Evolutionary conservation across 2,797 vertebrate genomes (phyloP).

Genomic region (Hippopotamyrus pictus): DNA sequence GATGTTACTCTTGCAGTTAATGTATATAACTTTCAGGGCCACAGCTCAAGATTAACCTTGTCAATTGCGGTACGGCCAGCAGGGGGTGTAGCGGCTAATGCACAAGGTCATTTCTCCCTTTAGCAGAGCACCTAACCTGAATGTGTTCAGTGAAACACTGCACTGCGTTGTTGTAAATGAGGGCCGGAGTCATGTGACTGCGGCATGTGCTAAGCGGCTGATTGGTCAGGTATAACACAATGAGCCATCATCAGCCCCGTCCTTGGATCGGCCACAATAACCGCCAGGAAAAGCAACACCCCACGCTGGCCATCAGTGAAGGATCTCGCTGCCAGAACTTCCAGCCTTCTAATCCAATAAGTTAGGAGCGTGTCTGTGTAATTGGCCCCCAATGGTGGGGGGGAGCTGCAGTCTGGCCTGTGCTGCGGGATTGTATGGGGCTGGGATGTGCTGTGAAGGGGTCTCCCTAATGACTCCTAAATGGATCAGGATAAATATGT

Average conservation of each 20-base stretch:
- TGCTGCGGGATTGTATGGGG: not conserved
- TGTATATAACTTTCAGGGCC: not conserved
- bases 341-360: constrained; percentile 9
- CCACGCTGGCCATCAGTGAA: not conserved
- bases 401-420: not conserved
- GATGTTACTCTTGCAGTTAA: not conserved
- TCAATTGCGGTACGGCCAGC: not conserved
- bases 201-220: not conserved
- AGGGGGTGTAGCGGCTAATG: not conserved
- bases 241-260: not conserved
- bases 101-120: not conserved
- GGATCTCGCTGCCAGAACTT: not conserved
- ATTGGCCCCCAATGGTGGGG: not conserved
- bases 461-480: not conserved
- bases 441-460: not conserved
- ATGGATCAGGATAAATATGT: not conserved
- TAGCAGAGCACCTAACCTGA: not conserved
- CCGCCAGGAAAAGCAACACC: not conserved
- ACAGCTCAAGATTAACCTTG: not conserved
- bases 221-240: not conserved
- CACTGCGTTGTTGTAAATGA: not conserved
- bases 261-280: not conserved
- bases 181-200: not conserved
- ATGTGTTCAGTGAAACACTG: not conserved
- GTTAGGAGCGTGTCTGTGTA: not conserved